Percentiles rank a stretch among this genome's conserved stretches.
phyloP scores from a whole-genome alignment of 2,888 invertebrate genomes.

The Orthonychiurus folsomi region DNA sequence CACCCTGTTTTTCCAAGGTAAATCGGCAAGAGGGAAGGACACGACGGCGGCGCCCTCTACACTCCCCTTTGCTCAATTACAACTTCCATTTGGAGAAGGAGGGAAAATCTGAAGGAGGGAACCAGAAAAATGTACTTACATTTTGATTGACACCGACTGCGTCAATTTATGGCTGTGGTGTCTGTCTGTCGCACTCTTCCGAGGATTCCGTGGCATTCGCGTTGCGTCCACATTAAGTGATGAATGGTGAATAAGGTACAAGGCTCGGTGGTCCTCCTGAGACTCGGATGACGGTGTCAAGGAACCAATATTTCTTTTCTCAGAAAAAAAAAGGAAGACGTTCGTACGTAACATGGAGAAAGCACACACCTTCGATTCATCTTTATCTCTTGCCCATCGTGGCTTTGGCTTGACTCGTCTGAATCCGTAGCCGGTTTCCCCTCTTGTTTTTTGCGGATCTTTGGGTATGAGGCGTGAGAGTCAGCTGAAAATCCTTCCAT shows the following conservation, averaged over 20 bases:
- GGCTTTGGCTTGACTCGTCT: not conserved
- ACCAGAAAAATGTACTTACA: not conserved
- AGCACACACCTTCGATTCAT: too few species aligned
- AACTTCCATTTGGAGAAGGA: not conserved
- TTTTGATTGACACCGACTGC: not conserved
- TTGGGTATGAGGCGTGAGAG: not conserved
- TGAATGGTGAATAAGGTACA: constrained; percentile 1
- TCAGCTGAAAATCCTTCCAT: too few species aligned
- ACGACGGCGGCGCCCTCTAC: not conserved
- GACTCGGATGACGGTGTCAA: not conserved
- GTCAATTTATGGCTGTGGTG: not conserved
- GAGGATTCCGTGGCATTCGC: too few species aligned
- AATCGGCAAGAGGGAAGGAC: too few species aligned
- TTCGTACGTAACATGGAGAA: too few species aligned
- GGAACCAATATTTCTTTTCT: not conserved
- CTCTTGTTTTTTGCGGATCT: not conserved
- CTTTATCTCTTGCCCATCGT: too few species aligned
- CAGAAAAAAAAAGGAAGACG: not conserved
- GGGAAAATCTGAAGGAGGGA: not conserved
- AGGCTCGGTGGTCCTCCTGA: not conserved
- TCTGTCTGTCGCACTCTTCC: too few species aligned
- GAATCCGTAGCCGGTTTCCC: not conserved
- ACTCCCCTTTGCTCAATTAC: not conserved
- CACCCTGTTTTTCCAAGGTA: constrained; percentile 40
- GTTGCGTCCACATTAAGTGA: not conserved